Conservation (phyloP, 2,113 vertebrate genomes). For the Gobiocypris rarus region DNA sequence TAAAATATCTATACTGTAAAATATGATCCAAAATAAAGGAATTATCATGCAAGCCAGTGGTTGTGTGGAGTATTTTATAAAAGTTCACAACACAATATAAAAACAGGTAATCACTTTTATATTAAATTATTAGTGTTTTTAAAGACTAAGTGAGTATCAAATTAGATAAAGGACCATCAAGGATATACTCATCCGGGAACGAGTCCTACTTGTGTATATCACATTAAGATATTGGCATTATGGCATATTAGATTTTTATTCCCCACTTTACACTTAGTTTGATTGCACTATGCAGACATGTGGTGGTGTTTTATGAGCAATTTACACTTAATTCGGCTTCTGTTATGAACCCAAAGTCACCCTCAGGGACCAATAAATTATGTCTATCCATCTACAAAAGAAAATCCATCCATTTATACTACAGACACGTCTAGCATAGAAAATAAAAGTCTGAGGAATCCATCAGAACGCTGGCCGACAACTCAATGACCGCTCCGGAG, state of each 20-base stretch:
- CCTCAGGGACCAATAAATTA: slow-evolving; percentile 1
- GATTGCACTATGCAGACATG: neutral
- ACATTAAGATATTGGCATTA: neutral
- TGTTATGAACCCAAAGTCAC: neutral
- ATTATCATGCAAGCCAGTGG: no score
- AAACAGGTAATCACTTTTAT: neutral
- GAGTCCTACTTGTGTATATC: neutral
- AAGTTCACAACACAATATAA: neutral
- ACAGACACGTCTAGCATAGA: neutral
- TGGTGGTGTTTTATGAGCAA: slow-evolving; percentile 7
- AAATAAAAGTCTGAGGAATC: neutral
- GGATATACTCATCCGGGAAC: neutral
- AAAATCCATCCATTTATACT: neutral
- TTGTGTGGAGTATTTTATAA: no score
- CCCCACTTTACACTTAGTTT: neutral
- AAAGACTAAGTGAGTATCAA: neutral
- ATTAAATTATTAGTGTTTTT: neutral
- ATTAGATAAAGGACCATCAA: neutral
- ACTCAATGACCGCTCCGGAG: neutral
- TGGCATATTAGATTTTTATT: neutral
- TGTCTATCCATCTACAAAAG: neutral
- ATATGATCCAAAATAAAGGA: no score
- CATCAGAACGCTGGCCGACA: neutral
- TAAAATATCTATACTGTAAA: no score
- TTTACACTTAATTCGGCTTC: neutral